Evolutionary conservation across 2,888 invertebrate genomes (phyloP).

Genomic region (Tryphoninae sp.): DNA sequence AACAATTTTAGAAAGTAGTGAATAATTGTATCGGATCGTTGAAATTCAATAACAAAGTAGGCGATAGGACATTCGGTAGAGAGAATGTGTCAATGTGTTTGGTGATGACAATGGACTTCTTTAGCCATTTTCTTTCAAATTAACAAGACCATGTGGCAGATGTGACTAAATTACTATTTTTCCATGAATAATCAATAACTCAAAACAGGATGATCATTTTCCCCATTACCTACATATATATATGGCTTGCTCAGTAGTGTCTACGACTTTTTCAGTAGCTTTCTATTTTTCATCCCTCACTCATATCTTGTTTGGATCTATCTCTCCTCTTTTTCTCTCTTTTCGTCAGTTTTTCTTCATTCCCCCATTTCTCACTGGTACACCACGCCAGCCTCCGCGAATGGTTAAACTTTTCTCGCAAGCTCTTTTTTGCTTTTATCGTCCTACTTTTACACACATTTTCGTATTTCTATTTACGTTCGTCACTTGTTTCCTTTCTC

Average conservation of each 20-base stretch:
- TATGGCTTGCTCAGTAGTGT: conserved; percentile 59
- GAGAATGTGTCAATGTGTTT: too few species aligned
- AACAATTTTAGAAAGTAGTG: too few species aligned
- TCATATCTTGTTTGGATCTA: conserved; percentile 41
- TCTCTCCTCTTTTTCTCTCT: conserved; percentile 45
- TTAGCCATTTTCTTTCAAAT: too few species aligned
- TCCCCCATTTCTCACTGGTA: conserved; percentile 62
- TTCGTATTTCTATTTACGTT: conserved; percentile 3
- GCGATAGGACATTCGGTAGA: too few species aligned
- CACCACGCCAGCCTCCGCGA: conserved; percentile 70
- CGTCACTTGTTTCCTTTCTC: conserved; percentile 22
- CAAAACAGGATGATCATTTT: conserved; percentile 57
- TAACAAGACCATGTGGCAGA: too few species aligned
- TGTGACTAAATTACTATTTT: background rate
- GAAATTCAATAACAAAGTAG: too few species aligned
- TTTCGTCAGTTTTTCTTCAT: conserved; percentile 33
- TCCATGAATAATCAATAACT: background rate
- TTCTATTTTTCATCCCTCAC: too few species aligned
- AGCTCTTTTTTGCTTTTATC: conserved; percentile 43
- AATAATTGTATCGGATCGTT: too few species aligned
- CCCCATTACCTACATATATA: conserved; percentile 15
- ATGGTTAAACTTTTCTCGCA: conserved; percentile 73
- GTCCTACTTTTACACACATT: conserved; percentile 14
- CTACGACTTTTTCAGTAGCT: conserved; percentile 23
- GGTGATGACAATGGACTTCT: too few species aligned